Percentiles rank a stretch among this genome's conserved stretches.
These are phyloP conservation scores for Noctua comes DNA, from an alignment of 2,888 invertebrate genomes.

Conservation along the genomic window DNA sequence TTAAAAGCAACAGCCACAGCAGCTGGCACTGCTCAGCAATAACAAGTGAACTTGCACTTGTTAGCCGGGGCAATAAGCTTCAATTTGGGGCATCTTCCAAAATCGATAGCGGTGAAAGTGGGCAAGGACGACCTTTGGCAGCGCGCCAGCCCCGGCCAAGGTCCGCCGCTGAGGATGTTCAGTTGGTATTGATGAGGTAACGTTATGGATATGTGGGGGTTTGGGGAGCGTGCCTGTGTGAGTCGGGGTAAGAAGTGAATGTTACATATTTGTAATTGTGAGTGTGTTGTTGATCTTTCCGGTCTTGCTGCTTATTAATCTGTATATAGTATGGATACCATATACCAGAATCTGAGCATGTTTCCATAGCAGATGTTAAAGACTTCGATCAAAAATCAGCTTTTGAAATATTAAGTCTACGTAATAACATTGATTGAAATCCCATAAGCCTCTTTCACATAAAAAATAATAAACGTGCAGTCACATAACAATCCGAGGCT, in stretches of 20 bases:
- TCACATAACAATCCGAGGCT: conserved; percentile 15
- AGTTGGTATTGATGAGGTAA: conserved; percentile 45
- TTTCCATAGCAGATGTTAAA: neutral
- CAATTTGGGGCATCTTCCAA: conserved; percentile 63
- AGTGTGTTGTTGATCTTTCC: neutral
- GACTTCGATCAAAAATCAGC: neutral
- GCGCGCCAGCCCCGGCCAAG: conserved; percentile 67
- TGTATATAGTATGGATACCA: neutral
- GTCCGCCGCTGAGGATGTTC: conserved; percentile 56
- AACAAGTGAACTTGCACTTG: conserved; percentile 60
- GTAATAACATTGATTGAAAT: conserved; percentile 7
- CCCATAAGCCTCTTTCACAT: conserved; percentile 1
- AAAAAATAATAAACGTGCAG: conserved; percentile 17
- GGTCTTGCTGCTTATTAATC: neutral
- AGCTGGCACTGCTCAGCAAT: conserved; percentile 42
- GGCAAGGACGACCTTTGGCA: conserved; percentile 69
- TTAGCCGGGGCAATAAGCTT: conserved; percentile 53
- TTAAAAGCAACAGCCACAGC: conserved; percentile 9
- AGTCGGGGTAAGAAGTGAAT: conserved; percentile 4
- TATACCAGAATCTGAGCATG: neutral
- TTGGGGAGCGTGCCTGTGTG: conserved; percentile 11
- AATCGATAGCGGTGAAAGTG: conserved; percentile 74
- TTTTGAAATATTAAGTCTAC: neutral
- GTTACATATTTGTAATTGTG: conserved; percentile 13
- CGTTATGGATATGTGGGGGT: conserved; percentile 24